These are phyloP conservation scores for Deilephila elpenor DNA, from an alignment of 2,888 invertebrate species.

Conservation along the genomic window DNA sequence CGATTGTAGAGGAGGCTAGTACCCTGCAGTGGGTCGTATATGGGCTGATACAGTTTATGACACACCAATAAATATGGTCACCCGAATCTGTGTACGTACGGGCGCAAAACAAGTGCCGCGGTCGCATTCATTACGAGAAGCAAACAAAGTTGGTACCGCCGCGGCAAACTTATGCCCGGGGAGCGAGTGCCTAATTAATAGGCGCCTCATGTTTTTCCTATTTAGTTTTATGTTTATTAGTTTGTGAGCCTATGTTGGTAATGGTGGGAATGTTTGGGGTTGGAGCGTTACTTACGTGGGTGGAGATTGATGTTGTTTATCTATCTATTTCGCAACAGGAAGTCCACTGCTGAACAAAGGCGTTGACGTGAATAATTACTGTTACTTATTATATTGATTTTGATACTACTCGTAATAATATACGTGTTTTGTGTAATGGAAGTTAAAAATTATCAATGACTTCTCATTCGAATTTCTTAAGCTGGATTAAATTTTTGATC, in stretches of 20 bases:
- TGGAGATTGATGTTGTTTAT: neutral
- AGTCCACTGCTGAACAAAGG: too few species aligned
- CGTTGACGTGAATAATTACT: too few species aligned
- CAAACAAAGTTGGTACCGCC: conserved; percentile 59
- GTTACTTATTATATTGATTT: too few species aligned
- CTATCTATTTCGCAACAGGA: too few species aligned
- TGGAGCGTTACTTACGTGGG: neutral
- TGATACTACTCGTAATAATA: too few species aligned
- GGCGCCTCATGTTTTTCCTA: conserved; percentile 25
- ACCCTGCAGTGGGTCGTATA: too few species aligned
- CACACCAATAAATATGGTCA: neutral
- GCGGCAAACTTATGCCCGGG: conserved; percentile 53
- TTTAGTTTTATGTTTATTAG: conserved; percentile 23
- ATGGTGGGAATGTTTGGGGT: neutral
- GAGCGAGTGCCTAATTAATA: conserved; percentile 44
- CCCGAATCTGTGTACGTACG: conserved; percentile 21
- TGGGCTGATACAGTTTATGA: too few species aligned
- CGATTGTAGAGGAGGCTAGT: too few species aligned
- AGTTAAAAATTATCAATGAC: too few species aligned
- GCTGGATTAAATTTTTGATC: too few species aligned
- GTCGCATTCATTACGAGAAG: conserved; percentile 61
- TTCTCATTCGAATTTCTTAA: too few species aligned
- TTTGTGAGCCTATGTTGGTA: neutral
- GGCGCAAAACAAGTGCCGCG: conserved; percentile 52
- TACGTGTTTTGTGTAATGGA: too few species aligned